Evolutionary conservation across 2,797 vertebrate species (phyloP), one percentile per base, ranked within the genome.

Genomic region (Dicrostonyx torquatus): DNA sequence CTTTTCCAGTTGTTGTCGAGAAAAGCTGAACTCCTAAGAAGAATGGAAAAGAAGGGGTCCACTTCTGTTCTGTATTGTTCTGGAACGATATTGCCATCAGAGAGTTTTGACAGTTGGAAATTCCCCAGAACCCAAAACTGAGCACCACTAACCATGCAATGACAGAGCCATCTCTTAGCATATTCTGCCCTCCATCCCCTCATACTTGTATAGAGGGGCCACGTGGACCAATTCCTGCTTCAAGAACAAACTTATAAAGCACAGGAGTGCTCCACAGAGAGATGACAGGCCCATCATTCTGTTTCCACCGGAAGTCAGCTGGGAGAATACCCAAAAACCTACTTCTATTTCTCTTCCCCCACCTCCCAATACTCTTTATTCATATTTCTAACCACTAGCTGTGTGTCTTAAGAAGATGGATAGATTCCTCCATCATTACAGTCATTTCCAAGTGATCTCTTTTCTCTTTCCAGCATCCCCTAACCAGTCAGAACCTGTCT

Each of bases 221-320:
- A 13, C 9, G 0, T 2, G 6, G 5, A 14, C 0, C 0, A 2
- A 11, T 43, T 80, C 70, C 40, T 40, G 20, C 0, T 9, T 45
- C 34, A 34, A 11, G 50, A 73, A 2, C 1, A 17, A 17, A 90
- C 0, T 34, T 4, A 1, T 1, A 4, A 55, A 73, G 48, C 7
- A 1, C 3, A 17, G 5, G 2, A 24, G 10, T 9, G 5, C 3
- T 66, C 18, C 62, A 60, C 76, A 12, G 14, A 43, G 50, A 29
- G 15, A 0, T 11, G 8, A 43, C 12, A 4, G 1, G 60, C 18
- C 22, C 13, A 31, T n/a, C 37, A 5, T 1, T 24, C 13, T 70
- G 50, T 26, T n/a, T 45, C 55, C 53, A 4, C 6, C 7, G 0
- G 13, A 43, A 37, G 50, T 48, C 72, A 37, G 20, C 22, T 50